These are phyloP conservation scores for Sandelia bainsii DNA, from an alignment of 2,797 vertebrate genomes.

Conservation along the genomic window DNA sequence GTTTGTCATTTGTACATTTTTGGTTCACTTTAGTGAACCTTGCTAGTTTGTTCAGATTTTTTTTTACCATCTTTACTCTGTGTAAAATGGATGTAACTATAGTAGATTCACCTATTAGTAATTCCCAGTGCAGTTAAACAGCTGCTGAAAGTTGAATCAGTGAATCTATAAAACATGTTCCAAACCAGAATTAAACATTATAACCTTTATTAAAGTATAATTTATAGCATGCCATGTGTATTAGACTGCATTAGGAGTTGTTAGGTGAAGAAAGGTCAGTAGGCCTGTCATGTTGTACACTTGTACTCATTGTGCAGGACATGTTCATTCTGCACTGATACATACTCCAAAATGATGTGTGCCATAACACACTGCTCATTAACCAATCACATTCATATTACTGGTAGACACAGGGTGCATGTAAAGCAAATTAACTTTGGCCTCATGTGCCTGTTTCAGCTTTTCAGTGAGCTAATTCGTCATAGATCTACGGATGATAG, in stretches of 20 bases:
- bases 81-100: not conserved
- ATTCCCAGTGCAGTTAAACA: not conserved
- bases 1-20: not conserved
- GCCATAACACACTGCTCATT: not conserved
- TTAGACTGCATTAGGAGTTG: not conserved
- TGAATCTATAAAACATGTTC: not conserved
- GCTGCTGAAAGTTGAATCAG: not conserved
- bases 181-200: no score
- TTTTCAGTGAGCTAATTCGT: not conserved
- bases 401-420: not conserved
- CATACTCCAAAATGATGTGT: not conserved
- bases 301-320: not conserved
- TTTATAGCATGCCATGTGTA: not conserved
- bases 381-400: not conserved
- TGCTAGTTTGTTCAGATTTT: not conserved
- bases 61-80: not conserved
- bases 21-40: not conserved
- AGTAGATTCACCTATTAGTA: not conserved
- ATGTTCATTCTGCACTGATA: not conserved
- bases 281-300: not conserved
- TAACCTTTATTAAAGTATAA: not conserved
- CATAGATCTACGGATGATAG: conserved; percentile 41
- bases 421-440: conserved; percentile 51
- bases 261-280: not conserved
- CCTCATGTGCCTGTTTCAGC: conserved; percentile 27